Conservation (phyloP, 2,888 invertebrate species). For the Eristalis intricaria region DNA sequence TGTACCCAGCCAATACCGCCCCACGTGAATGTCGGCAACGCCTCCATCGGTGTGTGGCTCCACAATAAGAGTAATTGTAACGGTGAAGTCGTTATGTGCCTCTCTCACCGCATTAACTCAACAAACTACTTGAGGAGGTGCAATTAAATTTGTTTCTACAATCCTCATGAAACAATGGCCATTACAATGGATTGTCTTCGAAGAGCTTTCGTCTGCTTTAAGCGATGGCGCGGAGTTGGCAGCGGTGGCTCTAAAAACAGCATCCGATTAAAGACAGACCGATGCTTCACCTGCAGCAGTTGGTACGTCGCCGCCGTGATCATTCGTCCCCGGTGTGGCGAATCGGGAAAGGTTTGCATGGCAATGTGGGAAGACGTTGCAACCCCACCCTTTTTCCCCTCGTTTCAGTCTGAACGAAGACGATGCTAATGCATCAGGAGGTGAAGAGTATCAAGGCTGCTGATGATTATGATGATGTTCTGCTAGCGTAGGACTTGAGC, state of each 20-base stretch:
- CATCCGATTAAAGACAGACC: constrained; percentile 20
- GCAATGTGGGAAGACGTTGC: constrained; percentile 57
- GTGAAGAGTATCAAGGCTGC: constrained; percentile 61
- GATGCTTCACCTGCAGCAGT: constrained; percentile 47
- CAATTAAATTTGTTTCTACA: constrained; percentile 62
- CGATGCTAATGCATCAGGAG: constrained; percentile 44
- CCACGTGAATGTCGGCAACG: constrained; percentile 6
- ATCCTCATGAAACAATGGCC: constrained; percentile 40
- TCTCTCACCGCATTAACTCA: constrained; percentile 8
- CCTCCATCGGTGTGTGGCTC: constrained; percentile 33
- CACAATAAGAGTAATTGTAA: constrained; percentile 60
- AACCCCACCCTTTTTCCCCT: constrained; percentile 43
- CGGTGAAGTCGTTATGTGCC: constrained; percentile 40
- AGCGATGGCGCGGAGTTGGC: not conserved
- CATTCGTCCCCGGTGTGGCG: constrained; percentile 15
- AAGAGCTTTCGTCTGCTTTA: not conserved
- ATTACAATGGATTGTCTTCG: constrained; percentile 38
- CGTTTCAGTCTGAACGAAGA: constrained; percentile 22
- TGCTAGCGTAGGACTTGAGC: constrained; percentile 13
- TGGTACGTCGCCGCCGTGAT: constrained; percentile 30
- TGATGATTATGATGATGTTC: constrained; percentile 43
- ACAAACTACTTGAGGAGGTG: constrained; percentile 51
- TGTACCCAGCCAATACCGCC: constrained; percentile 26
- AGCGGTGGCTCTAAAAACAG: constrained; percentile 9
- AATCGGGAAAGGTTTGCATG: constrained; percentile 41